These are phyloP conservation scores for Stratiomys singularior DNA, from an alignment of 2,888 invertebrate genomes.

Conservation along the genomic window DNA sequence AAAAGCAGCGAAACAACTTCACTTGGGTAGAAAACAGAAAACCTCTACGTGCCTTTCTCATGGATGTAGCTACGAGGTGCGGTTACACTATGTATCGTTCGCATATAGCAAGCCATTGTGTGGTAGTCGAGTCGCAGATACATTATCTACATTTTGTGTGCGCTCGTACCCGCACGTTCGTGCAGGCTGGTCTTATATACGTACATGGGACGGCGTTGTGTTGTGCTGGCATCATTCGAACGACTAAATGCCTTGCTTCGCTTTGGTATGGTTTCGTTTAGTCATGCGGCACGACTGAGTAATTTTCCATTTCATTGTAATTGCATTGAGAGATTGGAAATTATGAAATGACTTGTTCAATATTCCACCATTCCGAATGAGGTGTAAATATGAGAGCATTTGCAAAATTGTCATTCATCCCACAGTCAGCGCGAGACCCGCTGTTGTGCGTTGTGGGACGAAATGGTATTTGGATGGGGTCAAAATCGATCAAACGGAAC, in stretches of 20 bases:
- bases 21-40: neutral
- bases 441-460: too few species aligned
- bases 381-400: neutral
- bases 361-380: neutral
- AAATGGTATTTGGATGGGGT: too few species aligned
- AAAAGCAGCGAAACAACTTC: too few species aligned
- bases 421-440: neutral
- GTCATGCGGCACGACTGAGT: slow-evolving; percentile 19
- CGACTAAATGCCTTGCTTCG: neutral
- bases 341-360: slow-evolving; percentile 17
- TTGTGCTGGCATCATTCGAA: neutral
- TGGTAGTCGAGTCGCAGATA: neutral
- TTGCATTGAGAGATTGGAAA: slow-evolving; percentile 4
- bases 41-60: neutral
- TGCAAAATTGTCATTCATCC: neutral
- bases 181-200: neutral
- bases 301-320: slow-evolving; percentile 20
- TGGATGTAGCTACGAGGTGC: neutral
- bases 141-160: neutral
- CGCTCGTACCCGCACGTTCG: neutral
- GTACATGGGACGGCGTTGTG: slow-evolving; percentile 9
- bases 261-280: slow-evolving; percentile 22
- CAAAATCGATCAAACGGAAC: too few species aligned
- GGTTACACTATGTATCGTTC: slow-evolving; percentile 20
- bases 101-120: too few species aligned